Conservation (phyloP, 2,113 vertebrate species). For the Fulica atra region DNA sequence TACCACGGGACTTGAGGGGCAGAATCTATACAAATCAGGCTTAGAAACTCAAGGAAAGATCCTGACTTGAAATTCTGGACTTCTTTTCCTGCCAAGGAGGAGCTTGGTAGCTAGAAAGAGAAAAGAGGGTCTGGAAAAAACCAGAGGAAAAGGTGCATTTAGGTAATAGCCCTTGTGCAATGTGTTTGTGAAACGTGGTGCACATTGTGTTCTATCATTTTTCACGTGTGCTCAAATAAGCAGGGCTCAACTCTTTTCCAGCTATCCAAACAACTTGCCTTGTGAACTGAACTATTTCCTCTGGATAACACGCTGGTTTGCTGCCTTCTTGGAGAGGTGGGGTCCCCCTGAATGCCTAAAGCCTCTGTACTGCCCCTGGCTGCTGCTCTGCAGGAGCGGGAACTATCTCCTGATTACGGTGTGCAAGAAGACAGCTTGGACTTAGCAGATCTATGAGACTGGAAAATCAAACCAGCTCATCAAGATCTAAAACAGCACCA, state of each 20-base stretch:
- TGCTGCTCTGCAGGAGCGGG: not conserved
- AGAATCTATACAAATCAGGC: not conserved
- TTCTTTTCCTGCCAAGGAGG: not conserved
- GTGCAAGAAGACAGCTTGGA: not conserved
- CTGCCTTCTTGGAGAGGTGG: not conserved
- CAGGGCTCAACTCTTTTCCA: not conserved
- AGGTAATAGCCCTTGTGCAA: constrained; percentile 4
- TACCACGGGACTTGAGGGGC: not conserved
- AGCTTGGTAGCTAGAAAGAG: constrained; percentile 8
- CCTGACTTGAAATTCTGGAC: not conserved
- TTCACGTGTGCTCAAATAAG: not conserved
- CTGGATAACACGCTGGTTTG: not conserved
- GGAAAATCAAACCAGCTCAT: constrained; percentile 8
- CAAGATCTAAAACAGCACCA: not conserved
- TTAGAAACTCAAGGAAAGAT: not conserved
- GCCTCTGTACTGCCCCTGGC: not conserved
- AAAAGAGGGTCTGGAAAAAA: constrained; percentile 33
- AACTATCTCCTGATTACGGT: not conserved
- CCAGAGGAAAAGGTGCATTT: constrained; percentile 31
- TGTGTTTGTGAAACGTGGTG: constrained; percentile 10
- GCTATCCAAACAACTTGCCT: not conserved
- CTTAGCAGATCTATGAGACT: not conserved
- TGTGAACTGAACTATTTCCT: not conserved
- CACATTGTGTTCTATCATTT: not conserved
- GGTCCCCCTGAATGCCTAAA: not conserved